Percentiles rank a stretch among this genome's conserved stretches.
Evolutionary conservation across 2,797 vertebrate genomes (phyloP).

Genomic region (Mormyrops attenuatus): DNA sequence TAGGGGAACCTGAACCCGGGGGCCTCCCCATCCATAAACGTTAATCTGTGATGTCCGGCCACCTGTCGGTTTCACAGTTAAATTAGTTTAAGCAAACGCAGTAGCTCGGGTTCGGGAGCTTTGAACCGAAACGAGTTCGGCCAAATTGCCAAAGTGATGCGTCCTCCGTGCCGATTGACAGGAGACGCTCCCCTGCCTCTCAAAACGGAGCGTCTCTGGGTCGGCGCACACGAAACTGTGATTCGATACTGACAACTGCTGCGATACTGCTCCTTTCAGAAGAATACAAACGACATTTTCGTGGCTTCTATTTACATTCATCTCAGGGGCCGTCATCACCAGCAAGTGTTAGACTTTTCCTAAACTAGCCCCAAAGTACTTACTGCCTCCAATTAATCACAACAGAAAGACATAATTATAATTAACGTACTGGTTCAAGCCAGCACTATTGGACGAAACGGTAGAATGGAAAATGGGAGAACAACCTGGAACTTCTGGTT

Average conservation of each 20-base stretch:
- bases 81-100: not conserved
- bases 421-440: not conserved
- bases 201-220: not conserved
- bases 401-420: not conserved
- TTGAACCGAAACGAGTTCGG: not conserved
- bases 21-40: no score
- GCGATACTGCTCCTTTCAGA: not conserved
- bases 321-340: not conserved
- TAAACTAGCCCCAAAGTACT: not conserved
- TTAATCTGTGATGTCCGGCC: not conserved
- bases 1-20: not conserved
- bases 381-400: not conserved
- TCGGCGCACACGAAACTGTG: not conserved
- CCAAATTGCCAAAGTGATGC: not conserved
- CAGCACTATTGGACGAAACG: not conserved
- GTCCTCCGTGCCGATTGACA: not conserved
- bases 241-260: not conserved
- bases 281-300: not conserved
- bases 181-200: not conserved
- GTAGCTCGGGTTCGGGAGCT: not conserved
- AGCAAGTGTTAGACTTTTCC: not conserved
- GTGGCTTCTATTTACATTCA: not conserved
- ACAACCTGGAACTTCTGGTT: not conserved
- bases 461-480: not conserved
- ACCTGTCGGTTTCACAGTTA: not conserved